Conservation (phyloP, 1,140 invertebrate species). For the Lordiphosa mommai region DNA sequence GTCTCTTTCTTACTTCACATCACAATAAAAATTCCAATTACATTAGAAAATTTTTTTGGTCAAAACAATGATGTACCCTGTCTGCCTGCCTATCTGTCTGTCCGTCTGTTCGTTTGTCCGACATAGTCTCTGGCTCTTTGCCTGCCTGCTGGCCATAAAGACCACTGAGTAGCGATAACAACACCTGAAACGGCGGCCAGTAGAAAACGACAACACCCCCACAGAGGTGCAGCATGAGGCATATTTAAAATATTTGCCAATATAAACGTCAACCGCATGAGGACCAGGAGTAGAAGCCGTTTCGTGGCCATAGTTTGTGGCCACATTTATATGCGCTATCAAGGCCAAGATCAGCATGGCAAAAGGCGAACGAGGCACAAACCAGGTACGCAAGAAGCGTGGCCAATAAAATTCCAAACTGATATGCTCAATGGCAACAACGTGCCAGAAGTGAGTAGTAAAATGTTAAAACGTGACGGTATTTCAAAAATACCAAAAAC, state of each 20-base stretch:
- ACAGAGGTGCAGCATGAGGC: conserved; percentile 4
- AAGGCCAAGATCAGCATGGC: conserved; percentile 69
- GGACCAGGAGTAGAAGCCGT: conserved; percentile 1
- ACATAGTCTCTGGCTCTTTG: too few relatives aligned
- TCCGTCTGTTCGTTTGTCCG: too few relatives aligned
- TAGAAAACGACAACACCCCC: conserved; percentile 32
- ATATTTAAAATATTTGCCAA: conserved; percentile 75
- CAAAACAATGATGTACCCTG: conserved; percentile 24
- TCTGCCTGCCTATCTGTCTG: neutral
- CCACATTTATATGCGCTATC: conserved; percentile 65
- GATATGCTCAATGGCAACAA: conserved; percentile 77
- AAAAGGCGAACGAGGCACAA: conserved; percentile 15
- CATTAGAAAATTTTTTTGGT: conserved; percentile 27
- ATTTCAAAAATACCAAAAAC: conserved; percentile 69
- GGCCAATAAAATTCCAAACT: conserved; percentile 75
- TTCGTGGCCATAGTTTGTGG: conserved; percentile 23
- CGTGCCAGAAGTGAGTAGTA: conserved; percentile 76
- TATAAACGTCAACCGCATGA: conserved; percentile 61
- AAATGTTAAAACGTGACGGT: conserved; percentile 75
- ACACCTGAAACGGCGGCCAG: conserved; percentile 25
- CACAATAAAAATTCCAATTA: conserved; percentile 68
- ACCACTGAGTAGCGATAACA: conserved; percentile 42
- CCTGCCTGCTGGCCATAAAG: conserved; percentile 20
- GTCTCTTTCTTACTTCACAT: conserved; percentile 10
- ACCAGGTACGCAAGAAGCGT: conserved; percentile 62